A percentile compares a stretch with the other conserved stretches of the same genome.
Conservation (phyloP, 2,888 invertebrate genomes). For the Ypsolopha sequella region DNA sequence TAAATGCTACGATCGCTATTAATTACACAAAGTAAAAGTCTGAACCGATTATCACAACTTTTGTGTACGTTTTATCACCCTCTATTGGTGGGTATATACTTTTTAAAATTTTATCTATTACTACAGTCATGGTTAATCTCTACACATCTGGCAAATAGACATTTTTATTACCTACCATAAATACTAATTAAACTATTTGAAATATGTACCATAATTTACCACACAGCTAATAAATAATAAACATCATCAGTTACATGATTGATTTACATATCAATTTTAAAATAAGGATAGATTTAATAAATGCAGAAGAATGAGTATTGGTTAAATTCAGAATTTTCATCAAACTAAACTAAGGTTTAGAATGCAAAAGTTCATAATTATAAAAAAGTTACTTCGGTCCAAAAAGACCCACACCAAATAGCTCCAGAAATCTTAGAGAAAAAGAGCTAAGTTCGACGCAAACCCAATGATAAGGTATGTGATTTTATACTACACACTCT, state of each 20-base stretch:
- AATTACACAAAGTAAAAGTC: slow-evolving; percentile 39
- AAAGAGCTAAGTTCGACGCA: no score
- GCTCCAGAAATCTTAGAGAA: no score
- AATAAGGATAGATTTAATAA: slow-evolving; percentile 16
- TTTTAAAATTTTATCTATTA: slow-evolving; percentile 12
- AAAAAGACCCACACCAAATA: no score
- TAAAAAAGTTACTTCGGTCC: no score
- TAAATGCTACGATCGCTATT: slow-evolving; percentile 46
- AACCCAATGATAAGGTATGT: no score
- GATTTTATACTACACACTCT: no score
- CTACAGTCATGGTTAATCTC: slow-evolving; percentile 35
- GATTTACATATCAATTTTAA: background rate
- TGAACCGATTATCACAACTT: slow-evolving; percentile 58
- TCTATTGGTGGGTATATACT: slow-evolving; percentile 26
- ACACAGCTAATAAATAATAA: slow-evolving; percentile 2
- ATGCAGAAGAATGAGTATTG: slow-evolving; percentile 37
- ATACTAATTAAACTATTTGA: background rate
- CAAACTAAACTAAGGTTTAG: slow-evolving; percentile 43
- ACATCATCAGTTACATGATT: background rate
- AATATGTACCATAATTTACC: background rate
- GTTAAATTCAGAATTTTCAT: slow-evolving; percentile 27
- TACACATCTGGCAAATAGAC: slow-evolving; percentile 38
- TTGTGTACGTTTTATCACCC: slow-evolving; percentile 39
- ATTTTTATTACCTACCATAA: background rate
- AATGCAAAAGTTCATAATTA: slow-evolving; percentile 27